Conservation (phyloP, 2,888 invertebrate genomes). For the Stegophylla sp. region DNA sequence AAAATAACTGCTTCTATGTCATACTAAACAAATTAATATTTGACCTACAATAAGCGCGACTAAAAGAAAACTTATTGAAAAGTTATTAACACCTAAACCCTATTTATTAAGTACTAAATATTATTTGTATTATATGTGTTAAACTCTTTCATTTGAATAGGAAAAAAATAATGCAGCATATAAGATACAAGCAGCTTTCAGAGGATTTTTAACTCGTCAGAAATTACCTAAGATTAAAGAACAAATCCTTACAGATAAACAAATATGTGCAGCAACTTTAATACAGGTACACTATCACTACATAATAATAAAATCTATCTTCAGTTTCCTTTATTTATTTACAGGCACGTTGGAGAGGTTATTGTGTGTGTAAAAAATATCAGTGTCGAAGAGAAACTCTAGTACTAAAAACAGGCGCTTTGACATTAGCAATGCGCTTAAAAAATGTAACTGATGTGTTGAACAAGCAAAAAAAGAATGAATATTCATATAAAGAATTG, state of each 20-base stretch:
- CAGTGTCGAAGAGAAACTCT: slow-evolving; percentile 22
- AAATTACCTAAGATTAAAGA: background rate
- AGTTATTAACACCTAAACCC: too few species aligned
- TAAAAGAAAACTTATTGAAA: too few species aligned
- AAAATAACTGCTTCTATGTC: too few species aligned
- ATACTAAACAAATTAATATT: too few species aligned
- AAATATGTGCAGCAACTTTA: background rate
- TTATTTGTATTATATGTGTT: background rate
- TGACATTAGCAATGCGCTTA: slow-evolving; percentile 21
- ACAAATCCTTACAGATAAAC: background rate
- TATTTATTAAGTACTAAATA: too few species aligned
- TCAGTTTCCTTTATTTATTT: background rate
- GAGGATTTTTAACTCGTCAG: slow-evolving; percentile 29
- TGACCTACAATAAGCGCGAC: too few species aligned
- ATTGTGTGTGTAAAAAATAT: slow-evolving; percentile 48
- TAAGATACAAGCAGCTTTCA: slow-evolving; percentile 32
- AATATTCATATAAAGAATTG: slow-evolving; percentile 44
- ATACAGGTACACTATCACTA: slow-evolving; percentile 32
- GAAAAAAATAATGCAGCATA: slow-evolving; percentile 8
- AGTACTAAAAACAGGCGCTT: background rate
- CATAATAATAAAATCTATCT: too few species aligned
- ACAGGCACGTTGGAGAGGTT: slow-evolving; percentile 60
- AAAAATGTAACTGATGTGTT: slow-evolving; percentile 10
- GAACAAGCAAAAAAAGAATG: slow-evolving; percentile 33
- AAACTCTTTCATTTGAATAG: background rate